Evolutionary conservation across 2,797 vertebrate genomes (phyloP).

Genomic region (Parauchenoglanis ngamensis): DNA sequence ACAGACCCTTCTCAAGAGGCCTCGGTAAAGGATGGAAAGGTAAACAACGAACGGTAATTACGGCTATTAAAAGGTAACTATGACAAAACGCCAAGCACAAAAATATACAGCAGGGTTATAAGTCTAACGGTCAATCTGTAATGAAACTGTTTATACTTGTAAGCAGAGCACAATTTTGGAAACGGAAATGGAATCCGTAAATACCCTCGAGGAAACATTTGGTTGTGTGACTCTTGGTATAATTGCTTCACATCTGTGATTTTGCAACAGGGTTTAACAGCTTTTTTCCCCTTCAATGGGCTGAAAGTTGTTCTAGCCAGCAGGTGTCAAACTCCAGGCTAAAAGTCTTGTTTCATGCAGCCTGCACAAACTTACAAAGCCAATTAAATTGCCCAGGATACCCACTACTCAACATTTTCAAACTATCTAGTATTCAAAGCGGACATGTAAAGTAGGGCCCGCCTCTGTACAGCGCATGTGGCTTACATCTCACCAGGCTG

Average conservation of each 20-base stretch:
- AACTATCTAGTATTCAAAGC: not conserved
- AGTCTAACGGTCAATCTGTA: not conserved
- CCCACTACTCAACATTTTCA: not conserved
- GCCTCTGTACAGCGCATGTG: not conserved
- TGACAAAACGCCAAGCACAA: not conserved
- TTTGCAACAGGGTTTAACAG: not conserved
- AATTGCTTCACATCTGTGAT: not conserved
- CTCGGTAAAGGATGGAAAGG: not conserved
- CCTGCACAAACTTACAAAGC: not conserved
- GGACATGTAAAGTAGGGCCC: not conserved
- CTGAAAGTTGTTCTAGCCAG: not conserved
- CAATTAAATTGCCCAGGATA: not conserved
- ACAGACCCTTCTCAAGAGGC: no score
- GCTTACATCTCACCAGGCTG: not conserved
- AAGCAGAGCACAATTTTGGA: not conserved
- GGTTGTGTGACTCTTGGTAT: not conserved
- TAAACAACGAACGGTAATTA: not conserved
- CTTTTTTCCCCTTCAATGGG: no score
- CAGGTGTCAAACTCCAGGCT: not conserved
- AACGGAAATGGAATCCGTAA: not conserved
- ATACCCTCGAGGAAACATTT: not conserved
- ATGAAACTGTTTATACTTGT: not conserved
- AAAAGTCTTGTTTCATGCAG: not conserved
- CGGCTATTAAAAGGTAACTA: not conserved
- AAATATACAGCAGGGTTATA: not conserved